Evolutionary conservation across 2,113 vertebrate species (phyloP), one percentile per base, ranked within the genome.

Genomic region (Budorcas taxicolor): DNA sequence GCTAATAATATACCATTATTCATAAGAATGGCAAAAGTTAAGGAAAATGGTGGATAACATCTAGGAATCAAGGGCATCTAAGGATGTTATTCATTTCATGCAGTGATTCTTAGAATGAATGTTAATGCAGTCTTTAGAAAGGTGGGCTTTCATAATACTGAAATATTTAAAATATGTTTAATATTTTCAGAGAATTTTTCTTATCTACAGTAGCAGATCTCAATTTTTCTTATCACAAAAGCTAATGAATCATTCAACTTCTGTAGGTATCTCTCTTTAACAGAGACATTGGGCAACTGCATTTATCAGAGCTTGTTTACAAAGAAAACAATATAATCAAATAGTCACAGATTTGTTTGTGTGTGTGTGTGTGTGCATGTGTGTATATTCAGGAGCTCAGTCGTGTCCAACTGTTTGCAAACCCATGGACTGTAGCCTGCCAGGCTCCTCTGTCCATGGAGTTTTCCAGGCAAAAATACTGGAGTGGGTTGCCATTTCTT

Each of bases 91-190:
- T 53, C 36, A 43, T 90, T 86, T 88, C 2, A 71, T 52, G 2
- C 27, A 14, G 4, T 81, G 31, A 50, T 97, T 17, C 23, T 47
- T 90, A 14, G 45, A 92, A 83, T 52, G 45, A 23, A 29, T 31
- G 40, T 36, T 53, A 52, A 96, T 50, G 9, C 9, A 93, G 9
- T 3, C 19, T 95, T 71, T 97, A 87, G 19, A 88, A 97, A 36
- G 87, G 27, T 57, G 8, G 74, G 15, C 7, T 67, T 97, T 87
- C 3, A 52, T 78, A 93, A 40, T 71, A 15, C 40, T 55, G 7
- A 88, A 95, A 89, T 94, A 93, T 31, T 88, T 89, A 67, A 90
- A 82, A 97, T 84, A 58, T 16, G 71, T 64, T 25, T 74, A 74
- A 40, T 74, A 74, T 74, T 40, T 96, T 96, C 64, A 23, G 40